phyloP scores from a whole-genome alignment of 1,140 invertebrate species.

The Zophobas morio region DNA sequence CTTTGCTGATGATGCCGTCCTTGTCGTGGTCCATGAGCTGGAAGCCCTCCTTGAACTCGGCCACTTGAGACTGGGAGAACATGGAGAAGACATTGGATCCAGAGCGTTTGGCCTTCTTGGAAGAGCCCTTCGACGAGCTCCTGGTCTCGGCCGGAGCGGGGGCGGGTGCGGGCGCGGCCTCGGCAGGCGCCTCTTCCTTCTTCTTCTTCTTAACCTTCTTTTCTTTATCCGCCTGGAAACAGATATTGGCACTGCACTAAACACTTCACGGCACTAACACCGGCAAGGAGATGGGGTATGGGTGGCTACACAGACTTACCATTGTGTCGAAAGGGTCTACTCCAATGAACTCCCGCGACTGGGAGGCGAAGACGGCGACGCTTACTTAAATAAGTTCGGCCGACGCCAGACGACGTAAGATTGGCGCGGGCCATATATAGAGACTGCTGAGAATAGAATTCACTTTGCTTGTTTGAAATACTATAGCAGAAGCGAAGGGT shows the following conservation, averaged over 20 bases:
- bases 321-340: conserved; percentile 61
- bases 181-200: conserved; percentile 76
- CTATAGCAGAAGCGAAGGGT: conserved; percentile 54
- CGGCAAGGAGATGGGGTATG: conserved; percentile 9
- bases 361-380: conserved; percentile 30
- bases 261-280: not conserved
- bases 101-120: conserved; percentile 85
- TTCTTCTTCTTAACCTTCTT: conserved; percentile 88
- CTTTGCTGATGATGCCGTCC: conserved; percentile 96
- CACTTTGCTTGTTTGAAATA: conserved; percentile 56
- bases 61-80: conserved; percentile 95
- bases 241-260: not conserved
- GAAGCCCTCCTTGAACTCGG: conserved; percentile 98
- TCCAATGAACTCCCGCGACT: conserved; percentile 64
- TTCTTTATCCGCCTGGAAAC: conserved; percentile 82
- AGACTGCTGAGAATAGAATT: conserved; percentile 63
- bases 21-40: conserved; percentile 98
- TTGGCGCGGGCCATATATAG: conserved; percentile 65
- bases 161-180: conserved; percentile 73
- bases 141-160: conserved; percentile 73
- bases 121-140: conserved; percentile 75
- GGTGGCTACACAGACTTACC: conserved; percentile 57
- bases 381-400: conserved; percentile 65
- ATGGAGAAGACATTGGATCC: conserved; percentile 96
- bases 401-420: conserved; percentile 48